phyloP scores from a whole-genome alignment of 2,888 invertebrate genomes.

The Archips crataeganus region DNA sequence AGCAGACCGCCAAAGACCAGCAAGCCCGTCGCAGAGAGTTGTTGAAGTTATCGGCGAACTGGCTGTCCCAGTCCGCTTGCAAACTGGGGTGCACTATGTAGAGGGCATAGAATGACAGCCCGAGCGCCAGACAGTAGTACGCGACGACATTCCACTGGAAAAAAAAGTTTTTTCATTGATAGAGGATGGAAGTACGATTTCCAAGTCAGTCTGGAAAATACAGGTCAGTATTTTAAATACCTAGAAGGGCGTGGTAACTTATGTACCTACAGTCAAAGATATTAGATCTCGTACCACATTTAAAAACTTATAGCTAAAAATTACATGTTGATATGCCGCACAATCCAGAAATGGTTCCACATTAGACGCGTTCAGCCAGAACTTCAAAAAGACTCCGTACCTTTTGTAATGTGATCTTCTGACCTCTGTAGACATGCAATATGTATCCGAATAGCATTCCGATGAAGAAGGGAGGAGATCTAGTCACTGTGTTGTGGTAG shows the following conservation, averaged over 20 bases:
- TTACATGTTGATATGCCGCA: too few relatives aligned
- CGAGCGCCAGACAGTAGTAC: not conserved
- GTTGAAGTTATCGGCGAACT: conserved; percentile 48
- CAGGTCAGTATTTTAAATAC: too few relatives aligned
- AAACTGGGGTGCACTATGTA: conserved; percentile 2
- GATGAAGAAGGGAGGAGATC: conserved; percentile 43
- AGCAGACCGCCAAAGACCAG: conserved; percentile 61
- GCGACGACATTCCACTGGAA: not conserved
- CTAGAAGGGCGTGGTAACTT: too few relatives aligned
- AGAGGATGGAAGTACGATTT: too few relatives aligned
- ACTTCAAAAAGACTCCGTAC: not conserved
- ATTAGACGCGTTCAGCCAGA: too few relatives aligned
- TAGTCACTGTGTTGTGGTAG: conserved; percentile 37
- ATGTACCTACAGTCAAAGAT: too few relatives aligned
- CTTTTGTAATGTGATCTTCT: not conserved
- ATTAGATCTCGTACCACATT: too few relatives aligned
- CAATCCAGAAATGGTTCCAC: too few relatives aligned
- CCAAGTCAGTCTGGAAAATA: too few relatives aligned
- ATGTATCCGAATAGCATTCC: conserved; percentile 46
- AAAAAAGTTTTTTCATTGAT: not conserved
- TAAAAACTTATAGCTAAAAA: too few relatives aligned
- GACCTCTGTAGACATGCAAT: conserved; percentile 19
- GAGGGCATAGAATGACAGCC: not conserved
- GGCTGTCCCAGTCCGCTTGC: conserved; percentile 45
- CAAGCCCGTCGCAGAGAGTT: conserved; percentile 58